These are phyloP conservation scores for Hymenochirus boettgeri DNA, from an alignment of 2,113 vertebrate species.

Conservation along the genomic window DNA sequence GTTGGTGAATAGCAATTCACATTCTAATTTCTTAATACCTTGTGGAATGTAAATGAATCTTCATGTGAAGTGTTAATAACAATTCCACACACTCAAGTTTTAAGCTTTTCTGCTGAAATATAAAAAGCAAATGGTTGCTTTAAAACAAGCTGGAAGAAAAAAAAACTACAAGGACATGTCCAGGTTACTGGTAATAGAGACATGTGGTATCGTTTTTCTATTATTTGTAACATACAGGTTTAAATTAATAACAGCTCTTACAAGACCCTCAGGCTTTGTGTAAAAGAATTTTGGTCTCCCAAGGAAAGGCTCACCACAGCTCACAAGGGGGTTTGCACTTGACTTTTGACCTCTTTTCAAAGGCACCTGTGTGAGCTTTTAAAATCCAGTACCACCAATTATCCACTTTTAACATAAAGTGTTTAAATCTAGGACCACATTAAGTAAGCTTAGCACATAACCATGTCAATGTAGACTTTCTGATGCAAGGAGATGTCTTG, in stretches of 20 bases:
- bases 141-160: conserved; percentile 3
- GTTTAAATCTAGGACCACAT: conserved; percentile 73
- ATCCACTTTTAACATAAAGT: conserved; percentile 87
- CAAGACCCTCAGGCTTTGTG: conserved; percentile 67
- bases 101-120: conserved; percentile 21
- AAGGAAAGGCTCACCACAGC: conserved; percentile 69
- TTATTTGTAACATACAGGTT: conserved; percentile 74
- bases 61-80: conserved; percentile 23
- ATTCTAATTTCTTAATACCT: neutral
- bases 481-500: conserved; percentile 75
- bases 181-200: conserved; percentile 55
- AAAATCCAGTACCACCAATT: conserved; percentile 86
- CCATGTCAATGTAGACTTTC: conserved; percentile 75
- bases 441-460: conserved; percentile 74
- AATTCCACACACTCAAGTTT: conserved; percentile 11
- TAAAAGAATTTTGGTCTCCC: conserved; percentile 73
- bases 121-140: conserved; percentile 9
- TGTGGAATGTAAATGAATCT: conserved; percentile 38
- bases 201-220: conserved; percentile 72
- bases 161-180: conserved; percentile 45
- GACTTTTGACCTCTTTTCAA: conserved; percentile 92
- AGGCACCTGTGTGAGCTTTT: conserved; percentile 85
- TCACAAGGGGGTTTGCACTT: conserved; percentile 80
- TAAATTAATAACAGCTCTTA: conserved; percentile 79
- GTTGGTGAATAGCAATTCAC: neutral